Base-by-base conservation (phyloP, 1,140 invertebrate species). In the Cotesia vestalis region DNA sequence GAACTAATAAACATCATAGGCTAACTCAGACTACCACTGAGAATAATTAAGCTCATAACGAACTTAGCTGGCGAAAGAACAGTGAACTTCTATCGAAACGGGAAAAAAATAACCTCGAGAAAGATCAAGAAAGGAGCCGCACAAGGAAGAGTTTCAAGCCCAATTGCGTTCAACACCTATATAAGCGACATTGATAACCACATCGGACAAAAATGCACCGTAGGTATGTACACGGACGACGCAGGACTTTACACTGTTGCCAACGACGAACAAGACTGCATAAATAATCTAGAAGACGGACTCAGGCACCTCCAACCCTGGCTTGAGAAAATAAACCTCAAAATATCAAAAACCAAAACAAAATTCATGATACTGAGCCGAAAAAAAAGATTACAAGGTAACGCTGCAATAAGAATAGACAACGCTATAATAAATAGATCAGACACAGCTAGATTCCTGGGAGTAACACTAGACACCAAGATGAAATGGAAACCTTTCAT, bases 381-480 rank as follows among this genome's bases (percentile, higher is more conserved):
- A 4, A 73, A 63, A 53, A n/a, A 34, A 38, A 60, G 27, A 4
- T 38, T 35, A 4, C 14, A 53, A n/a, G 27, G 59, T 0, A 40
- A 34, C 2, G 17, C 46, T 71, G 1, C 57, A 62, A 51, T 77
- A 0, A 69, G 69, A 4, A 46, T 77, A 35, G 34, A 52, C 4
- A 46, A 27, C 4, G 52, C 11, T n/a, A 36, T 4, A 4, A 73
- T 77, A 8, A 12, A 46, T 27, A 35, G 35, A 20, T 51, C 46
- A 1, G 61, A 73, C 11, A 14, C 36, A 0, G 38, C 20, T n/a
- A 77, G 73, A 66, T 73, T 72, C 51, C 17, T 77, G 27, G 76
- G 76, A 34, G 61, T 77, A 3, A 71, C 36, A 53, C 11, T 77
- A 4, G 74, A 77, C 52, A 60, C 59, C 1, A 76, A 73, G 52